These are phyloP conservation scores for Drosophila villosipedis DNA, from an alignment of 2,888 invertebrate genomes.

Conservation along the genomic window DNA sequence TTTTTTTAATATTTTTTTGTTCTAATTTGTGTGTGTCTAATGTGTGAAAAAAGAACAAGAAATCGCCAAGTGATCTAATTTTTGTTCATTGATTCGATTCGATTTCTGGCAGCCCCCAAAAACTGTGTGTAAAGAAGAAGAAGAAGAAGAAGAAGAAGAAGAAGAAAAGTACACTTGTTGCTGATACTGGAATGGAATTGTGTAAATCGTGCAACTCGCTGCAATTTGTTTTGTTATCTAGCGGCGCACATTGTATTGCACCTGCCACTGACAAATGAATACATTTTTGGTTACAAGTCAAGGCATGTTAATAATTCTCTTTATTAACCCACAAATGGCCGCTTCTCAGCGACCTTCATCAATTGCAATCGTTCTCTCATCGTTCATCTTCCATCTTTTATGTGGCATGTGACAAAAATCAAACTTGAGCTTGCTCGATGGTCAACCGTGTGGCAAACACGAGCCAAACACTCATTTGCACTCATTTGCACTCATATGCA, in stretches of 20 bases:
- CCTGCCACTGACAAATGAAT: neutral
- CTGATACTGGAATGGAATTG: neutral
- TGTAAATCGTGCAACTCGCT: neutral
- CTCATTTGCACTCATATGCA: neutral
- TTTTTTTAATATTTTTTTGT: neutral
- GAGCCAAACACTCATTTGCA: neutral
- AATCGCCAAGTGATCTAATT: slow-evolving; percentile 39
- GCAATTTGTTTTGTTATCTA: slow-evolving; percentile 19
- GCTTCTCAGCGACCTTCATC: slow-evolving; percentile 48
- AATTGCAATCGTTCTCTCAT: neutral
- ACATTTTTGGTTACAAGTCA: slow-evolving; percentile 32
- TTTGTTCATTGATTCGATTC: slow-evolving; percentile 53
- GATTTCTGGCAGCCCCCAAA: slow-evolving; percentile 23
- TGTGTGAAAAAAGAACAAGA: slow-evolving; percentile 50
- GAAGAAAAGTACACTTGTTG: neutral
- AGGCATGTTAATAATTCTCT: slow-evolving; percentile 8
- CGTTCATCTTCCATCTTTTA: slow-evolving; percentile 1
- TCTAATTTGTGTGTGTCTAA: slow-evolving; percentile 42
- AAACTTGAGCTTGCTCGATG: slow-evolving; percentile 49
- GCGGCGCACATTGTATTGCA: no score
- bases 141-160: neutral
- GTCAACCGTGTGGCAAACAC: slow-evolving; percentile 31
- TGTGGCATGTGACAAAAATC: slow-evolving; percentile 17
- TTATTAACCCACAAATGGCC: neutral
- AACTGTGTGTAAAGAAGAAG: neutral